Base-by-base conservation (phyloP, 2,888 invertebrate species). In the Beris morrisii region DNA sequence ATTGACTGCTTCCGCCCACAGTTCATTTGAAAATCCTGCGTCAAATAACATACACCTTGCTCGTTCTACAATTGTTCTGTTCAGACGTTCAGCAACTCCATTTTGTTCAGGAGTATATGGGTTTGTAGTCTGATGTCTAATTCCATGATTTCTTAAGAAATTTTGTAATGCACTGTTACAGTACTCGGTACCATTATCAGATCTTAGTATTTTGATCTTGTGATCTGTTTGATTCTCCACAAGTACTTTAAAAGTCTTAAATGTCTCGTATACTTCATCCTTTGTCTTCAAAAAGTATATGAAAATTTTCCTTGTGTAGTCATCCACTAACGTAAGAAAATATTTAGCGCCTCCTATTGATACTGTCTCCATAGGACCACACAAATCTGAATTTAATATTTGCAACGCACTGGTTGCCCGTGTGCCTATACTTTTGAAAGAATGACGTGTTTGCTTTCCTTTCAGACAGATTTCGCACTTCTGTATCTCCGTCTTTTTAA, bases 11-110 rank as follows among this genome's bases (percentile, higher is more conserved):
- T 32, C 32, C 4, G 5, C 32, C 32, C 32, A 32, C 4, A 32
- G 7, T 5, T 32, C 4, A 5, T 5, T 32, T 32, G 4, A 4
- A 7, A 63, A 12, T 28, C 43, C 31, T 2, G 66, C 66, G n/a
- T 65, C 63, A n/a, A 44, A 11, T 32, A 71, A 13, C 69, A 71
- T 69, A 28, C 69, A 65, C 15, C 67, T 48, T 9, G 54, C 70
- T 12, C 43, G 65, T 48, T 70, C 71, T 0, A 64, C 38, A n/a
- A 71, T 57, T 1, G 70, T 68, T 5, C 69, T 45, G 52, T 68
- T 70, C n/a, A 13, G 30, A 12, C 55, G n/a, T 15, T 64, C 64
- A 31, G 57, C 48, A 4, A 30, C 13, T 4, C 66, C 64, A 48
- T 64, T 69, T 46, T 69, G 69, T 44, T 68, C 31, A 7, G 66